Evolutionary conservation across 2,113 vertebrate species (phyloP).

Genomic region (Gopherus flavomarginatus): DNA sequence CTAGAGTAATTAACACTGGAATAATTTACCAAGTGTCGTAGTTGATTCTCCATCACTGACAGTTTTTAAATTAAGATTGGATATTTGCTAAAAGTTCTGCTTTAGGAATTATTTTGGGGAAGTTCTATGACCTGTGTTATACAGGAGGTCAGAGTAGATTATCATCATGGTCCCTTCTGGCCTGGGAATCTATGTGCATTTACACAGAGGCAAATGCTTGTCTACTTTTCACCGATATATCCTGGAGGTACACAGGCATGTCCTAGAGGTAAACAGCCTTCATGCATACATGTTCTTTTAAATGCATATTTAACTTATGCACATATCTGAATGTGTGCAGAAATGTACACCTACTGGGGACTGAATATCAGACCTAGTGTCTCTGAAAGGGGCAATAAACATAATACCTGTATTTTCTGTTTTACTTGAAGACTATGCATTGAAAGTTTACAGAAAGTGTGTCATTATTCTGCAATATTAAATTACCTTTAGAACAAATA

Average conservation of each 20-base stretch:
- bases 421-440: neutral
- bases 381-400: neutral
- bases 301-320: neutral
- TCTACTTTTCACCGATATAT: neutral
- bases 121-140: neutral
- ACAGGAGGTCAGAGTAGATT: neutral
- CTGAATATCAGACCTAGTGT: neutral
- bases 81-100: neutral
- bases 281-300: neutral
- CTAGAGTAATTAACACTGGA: neutral
- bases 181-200: neutral
- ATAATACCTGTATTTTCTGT: neutral
- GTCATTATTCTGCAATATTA: constrained; percentile 39
- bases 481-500: constrained; percentile 36
- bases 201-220: neutral
- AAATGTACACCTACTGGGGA: neutral
- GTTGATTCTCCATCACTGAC: neutral
- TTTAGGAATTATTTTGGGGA: neutral
- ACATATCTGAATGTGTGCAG: neutral
- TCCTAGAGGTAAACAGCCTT: neutral
- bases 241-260: neutral
- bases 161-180: neutral
- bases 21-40: neutral
- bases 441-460: constrained; percentile 14
- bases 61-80: neutral